Conservation (phyloP, 2,888 invertebrate species). For the Tetramorium bicarinatum region DNA sequence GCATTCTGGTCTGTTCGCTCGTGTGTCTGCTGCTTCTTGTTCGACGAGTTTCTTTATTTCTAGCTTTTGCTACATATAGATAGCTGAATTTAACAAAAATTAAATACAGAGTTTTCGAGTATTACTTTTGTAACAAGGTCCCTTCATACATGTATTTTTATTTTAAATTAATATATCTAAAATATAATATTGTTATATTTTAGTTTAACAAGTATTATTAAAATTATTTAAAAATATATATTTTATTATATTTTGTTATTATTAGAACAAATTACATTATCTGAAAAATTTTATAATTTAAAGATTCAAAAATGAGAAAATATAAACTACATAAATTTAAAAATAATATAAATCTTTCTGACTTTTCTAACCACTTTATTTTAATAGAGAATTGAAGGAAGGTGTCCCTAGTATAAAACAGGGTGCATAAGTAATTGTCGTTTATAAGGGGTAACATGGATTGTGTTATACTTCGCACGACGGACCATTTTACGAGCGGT, state of each 20-base stretch:
- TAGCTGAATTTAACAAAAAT: constrained; percentile 16
- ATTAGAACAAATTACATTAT: not conserved
- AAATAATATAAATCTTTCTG: not conserved
- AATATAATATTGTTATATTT: not conserved
- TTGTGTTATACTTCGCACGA: constrained; percentile 68
- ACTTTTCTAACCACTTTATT: constrained; percentile 22
- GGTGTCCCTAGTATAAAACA: constrained; percentile 7
- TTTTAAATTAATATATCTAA: constrained; percentile 11
- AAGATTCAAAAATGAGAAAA: not conserved
- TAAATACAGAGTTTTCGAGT: not conserved
- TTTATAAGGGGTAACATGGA: constrained; percentile 67
- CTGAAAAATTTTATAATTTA: not conserved
- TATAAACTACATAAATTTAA: not conserved
- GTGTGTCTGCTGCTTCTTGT: constrained; percentile 37
- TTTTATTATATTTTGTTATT: not conserved
- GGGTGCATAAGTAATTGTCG: constrained; percentile 73
- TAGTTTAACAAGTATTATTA: not conserved
- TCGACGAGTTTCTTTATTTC: constrained; percentile 38
- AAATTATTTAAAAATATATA: not conserved
- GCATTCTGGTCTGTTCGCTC: constrained; percentile 11
- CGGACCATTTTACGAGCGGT: constrained; percentile 72
- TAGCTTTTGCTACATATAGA: constrained; percentile 22
- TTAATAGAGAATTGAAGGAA: constrained; percentile 35
- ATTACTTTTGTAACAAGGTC: constrained; percentile 4
- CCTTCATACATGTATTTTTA: not conserved